Evolutionary conservation across 2,113 vertebrate species (phyloP).

Genomic region (Neodontobutis hainanensis): DNA sequence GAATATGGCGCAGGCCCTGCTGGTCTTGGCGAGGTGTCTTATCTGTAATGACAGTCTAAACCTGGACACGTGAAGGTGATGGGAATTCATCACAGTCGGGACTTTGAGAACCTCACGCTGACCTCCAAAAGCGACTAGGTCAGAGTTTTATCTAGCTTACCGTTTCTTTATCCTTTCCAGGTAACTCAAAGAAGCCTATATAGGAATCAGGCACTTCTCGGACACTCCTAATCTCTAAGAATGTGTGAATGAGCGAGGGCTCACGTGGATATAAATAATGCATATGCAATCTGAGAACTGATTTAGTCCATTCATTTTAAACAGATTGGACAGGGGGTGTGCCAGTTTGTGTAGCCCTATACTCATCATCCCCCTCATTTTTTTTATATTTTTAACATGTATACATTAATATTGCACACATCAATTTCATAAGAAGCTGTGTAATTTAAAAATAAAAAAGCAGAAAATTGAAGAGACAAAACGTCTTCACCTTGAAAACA

Average conservation of each 20-base stretch:
- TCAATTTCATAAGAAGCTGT: too few species aligned
- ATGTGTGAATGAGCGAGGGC: slow-evolving; percentile 45
- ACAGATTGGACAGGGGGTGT: slow-evolving; percentile 32
- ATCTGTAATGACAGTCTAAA: slow-evolving; percentile 39
- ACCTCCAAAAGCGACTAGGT: slow-evolving; percentile 32
- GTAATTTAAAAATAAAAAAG: too few species aligned
- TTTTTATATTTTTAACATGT: too few species aligned
- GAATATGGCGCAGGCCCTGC: slow-evolving; percentile 17
- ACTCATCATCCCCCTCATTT: neutral
- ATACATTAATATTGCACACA: too few species aligned
- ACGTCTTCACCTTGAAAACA: too few species aligned
- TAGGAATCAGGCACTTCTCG: slow-evolving; percentile 40
- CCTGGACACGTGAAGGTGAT: slow-evolving; percentile 42
- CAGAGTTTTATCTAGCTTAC: slow-evolving; percentile 42
- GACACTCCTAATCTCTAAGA: slow-evolving; percentile 41
- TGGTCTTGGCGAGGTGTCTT: slow-evolving; percentile 35
- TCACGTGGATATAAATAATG: slow-evolving; percentile 41
- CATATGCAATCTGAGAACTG: slow-evolving; percentile 58
- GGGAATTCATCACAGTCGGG: slow-evolving; percentile 6
- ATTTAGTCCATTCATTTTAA: slow-evolving; percentile 45
- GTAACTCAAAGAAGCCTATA: slow-evolving; percentile 22
- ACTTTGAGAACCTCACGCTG: slow-evolving; percentile 29
- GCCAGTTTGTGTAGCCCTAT: neutral
- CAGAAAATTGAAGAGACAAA: too few species aligned
- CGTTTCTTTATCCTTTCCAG: slow-evolving; percentile 42